Conservation (phyloP, 1,140 invertebrate species). For the Geopemphigus sp. region DNA sequence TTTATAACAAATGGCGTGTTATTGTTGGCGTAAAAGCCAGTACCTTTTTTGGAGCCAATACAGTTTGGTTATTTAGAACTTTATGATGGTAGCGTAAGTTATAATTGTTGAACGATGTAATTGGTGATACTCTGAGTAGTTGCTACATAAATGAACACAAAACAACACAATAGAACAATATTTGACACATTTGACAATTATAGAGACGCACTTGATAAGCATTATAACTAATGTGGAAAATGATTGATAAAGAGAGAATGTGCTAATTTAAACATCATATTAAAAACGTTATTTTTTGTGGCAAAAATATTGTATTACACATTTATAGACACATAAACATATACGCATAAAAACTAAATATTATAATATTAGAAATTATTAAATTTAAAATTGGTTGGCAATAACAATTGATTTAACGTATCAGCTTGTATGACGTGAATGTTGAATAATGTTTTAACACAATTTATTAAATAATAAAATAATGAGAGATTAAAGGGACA, state of each 20-base stretch:
- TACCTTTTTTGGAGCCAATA: constrained; percentile 38
- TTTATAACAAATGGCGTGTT: constrained; percentile 28
- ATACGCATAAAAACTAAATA: too few species aligned
- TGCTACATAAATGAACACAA: constrained; percentile 42
- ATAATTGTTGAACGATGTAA: constrained; percentile 41
- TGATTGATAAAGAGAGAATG: background rate
- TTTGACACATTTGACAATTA: background rate
- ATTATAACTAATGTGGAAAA: background rate
- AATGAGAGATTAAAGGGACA: background rate
- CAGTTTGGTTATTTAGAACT: constrained; percentile 35
- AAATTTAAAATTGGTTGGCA: too few species aligned
- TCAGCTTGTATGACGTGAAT: background rate
- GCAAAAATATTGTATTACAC: too few species aligned
- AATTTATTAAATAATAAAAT: background rate
- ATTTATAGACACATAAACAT: too few species aligned
- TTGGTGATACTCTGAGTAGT: constrained; percentile 32
- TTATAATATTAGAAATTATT: too few species aligned
- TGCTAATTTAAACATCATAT: background rate
- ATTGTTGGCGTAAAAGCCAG: constrained; percentile 21
- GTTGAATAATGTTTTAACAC: background rate
- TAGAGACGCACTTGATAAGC: background rate
- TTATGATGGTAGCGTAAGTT: constrained; percentile 25
- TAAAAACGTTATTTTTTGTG: too few species aligned
- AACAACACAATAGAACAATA: constrained; percentile 41
- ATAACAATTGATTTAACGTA: too few species aligned